phyloP scores from a whole-genome alignment of 2,113 vertebrate genomes.

The Rhea pennata region DNA sequence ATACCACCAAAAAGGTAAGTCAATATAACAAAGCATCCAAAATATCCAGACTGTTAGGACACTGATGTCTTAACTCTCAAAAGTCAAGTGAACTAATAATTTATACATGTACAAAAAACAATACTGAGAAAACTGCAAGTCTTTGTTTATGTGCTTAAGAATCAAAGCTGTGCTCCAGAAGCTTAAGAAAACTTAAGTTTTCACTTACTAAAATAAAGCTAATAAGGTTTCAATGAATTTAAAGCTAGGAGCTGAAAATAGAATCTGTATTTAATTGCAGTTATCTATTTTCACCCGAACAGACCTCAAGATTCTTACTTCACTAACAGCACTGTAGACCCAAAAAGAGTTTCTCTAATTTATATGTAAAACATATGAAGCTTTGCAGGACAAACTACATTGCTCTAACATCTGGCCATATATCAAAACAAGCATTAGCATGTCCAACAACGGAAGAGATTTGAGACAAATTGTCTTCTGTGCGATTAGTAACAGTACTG shows the following conservation, averaged over 20 bases:
- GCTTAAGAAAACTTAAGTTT: background rate
- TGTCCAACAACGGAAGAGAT: constrained; percentile 30
- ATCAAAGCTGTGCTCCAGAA: background rate
- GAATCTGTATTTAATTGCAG: background rate
- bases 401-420: background rate
- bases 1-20: background rate
- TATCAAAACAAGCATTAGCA: constrained; percentile 33
- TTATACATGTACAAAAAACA: background rate
- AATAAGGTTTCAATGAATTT: background rate
- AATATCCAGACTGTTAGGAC: background rate
- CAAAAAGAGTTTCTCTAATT: background rate
- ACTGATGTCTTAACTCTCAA: background rate
- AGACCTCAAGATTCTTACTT: background rate
- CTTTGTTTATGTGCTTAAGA: background rate
- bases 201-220: background rate
- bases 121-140: background rate
- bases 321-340: background rate
- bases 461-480: constrained; percentile 8
- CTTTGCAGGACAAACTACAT: background rate
- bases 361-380: background rate
- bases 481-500: constrained; percentile 44
- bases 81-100: background rate
- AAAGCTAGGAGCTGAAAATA: background rate
- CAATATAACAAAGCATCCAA: background rate
- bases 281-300: background rate